These are phyloP conservation scores for Trissoscelio sp. DNA, from an alignment of 2,888 invertebrate genomes.

Conservation along the genomic window DNA sequence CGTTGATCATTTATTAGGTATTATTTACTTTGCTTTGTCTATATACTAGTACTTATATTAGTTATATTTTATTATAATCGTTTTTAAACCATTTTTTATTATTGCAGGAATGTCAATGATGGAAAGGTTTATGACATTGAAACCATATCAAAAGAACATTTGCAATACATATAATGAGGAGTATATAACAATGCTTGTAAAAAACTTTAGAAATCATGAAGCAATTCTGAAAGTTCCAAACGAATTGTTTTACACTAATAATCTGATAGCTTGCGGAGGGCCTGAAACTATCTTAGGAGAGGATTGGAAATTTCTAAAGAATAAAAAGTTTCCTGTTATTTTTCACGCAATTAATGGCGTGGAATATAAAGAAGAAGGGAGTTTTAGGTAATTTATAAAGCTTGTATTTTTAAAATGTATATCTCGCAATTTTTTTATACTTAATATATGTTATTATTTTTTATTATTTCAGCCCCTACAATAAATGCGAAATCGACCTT, in stretches of 20 bases:
- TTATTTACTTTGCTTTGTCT: too few species aligned
- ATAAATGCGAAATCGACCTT: conserved; percentile 85
- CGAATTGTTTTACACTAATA: conserved; percentile 75
- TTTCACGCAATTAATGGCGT: conserved; percentile 86
- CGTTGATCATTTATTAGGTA: conserved; percentile 82
- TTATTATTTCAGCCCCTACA: conserved; percentile 84
- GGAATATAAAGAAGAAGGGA: conserved; percentile 83
- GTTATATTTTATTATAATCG: background rate
- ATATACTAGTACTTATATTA: too few species aligned
- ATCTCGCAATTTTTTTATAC: too few species aligned
- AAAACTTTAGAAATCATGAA: background rate
- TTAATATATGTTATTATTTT: background rate
- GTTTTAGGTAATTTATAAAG: conserved; percentile 68
- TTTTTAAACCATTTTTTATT: background rate
- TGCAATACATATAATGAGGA: background rate
- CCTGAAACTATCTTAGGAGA: conserved; percentile 70
- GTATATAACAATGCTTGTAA: background rate
- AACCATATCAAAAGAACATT: conserved; percentile 83
- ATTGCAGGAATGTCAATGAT: conserved; percentile 85
- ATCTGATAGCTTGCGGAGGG: conserved; percentile 77
- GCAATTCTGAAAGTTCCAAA: background rate
- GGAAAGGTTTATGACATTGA: conserved; percentile 87
- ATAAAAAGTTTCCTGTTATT: conserved; percentile 85
- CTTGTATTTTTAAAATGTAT: background rate
- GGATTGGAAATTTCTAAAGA: conserved; percentile 83